phyloP scores from a whole-genome alignment of 1,140 invertebrate genomes.

The Philotrypesis tridentata region DNA sequence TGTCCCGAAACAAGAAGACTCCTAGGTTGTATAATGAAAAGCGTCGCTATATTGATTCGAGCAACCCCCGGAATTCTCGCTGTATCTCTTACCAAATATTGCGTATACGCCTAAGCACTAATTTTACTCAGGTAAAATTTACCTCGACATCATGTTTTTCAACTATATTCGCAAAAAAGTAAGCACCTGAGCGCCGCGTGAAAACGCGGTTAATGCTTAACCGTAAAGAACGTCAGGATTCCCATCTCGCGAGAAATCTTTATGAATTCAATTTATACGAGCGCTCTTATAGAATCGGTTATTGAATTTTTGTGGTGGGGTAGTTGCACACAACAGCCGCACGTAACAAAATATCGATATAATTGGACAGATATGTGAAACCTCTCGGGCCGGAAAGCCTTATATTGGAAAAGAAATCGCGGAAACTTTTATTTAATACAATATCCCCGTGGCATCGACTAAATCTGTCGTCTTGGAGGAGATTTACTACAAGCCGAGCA shows the following conservation, averaged over 20 bases:
- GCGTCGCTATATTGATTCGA: no score
- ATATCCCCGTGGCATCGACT: neutral
- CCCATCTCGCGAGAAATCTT: neutral
- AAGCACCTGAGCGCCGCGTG: no score
- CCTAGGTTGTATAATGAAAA: no score
- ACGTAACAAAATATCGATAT: slow-evolving; percentile 5
- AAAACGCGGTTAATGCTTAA: neutral
- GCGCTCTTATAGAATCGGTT: neutral
- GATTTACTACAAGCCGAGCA: neutral
- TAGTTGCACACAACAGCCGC: neutral
- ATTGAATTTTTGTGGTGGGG: neutral
- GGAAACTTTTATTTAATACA: neutral
- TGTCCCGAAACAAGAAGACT: no score
- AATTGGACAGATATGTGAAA: slow-evolving; percentile 4
- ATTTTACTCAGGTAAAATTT: no score
- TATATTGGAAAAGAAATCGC: slow-evolving; percentile 9
- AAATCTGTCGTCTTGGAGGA: neutral
- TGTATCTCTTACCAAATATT: no score
- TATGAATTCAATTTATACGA: neutral
- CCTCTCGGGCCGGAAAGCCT: neutral
- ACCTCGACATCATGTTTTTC: no score
- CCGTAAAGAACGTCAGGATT: neutral
- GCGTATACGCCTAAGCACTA: no score
- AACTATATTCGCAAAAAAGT: no score
- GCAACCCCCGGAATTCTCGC: no score